Conservation (phyloP, 2,888 invertebrate genomes). For the Hermaeophaga mercurialis region DNA sequence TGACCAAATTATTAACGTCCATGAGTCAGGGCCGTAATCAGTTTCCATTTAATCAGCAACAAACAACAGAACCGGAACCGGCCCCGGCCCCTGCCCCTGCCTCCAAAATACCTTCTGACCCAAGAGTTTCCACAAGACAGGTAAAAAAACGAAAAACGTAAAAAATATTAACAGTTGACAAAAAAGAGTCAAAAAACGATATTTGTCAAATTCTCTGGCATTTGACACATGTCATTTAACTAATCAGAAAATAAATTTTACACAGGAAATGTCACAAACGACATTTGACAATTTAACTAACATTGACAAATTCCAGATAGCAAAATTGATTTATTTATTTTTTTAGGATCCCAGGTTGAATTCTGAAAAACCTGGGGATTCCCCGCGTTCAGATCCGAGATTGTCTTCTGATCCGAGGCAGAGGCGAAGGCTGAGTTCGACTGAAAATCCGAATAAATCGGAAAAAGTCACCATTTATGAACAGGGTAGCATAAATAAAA, state of each 20-base stretch:
- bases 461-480: conserved; percentile 65
- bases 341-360: conserved; percentile 31
- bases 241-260: too few species aligned
- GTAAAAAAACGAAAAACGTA: conserved; percentile 33
- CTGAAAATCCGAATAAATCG: conserved; percentile 40
- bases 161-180: too few species aligned
- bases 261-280: too few species aligned
- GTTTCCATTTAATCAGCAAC: conserved; percentile 22
- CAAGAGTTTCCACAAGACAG: conserved; percentile 33
- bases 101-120: conserved; percentile 28
- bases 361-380: not conserved
- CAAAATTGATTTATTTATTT: not conserved
- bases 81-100: conserved; percentile 11
- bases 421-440: conserved; percentile 40
- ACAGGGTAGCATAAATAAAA: conserved; percentile 65
- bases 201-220: too few species aligned
- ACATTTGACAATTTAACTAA: too few species aligned
- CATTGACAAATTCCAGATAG: not conserved
- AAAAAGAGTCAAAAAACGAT: too few species aligned
- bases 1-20: conserved; percentile 69
- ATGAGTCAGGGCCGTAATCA: conserved; percentile 53
- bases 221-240: too few species aligned
- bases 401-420: conserved; percentile 26
- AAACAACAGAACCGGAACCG: conserved; percentile 8
- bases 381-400: not conserved